Base-by-base conservation (phyloP, 2,113 vertebrate species). In the Epinephelus fuscoguttatus region DNA sequence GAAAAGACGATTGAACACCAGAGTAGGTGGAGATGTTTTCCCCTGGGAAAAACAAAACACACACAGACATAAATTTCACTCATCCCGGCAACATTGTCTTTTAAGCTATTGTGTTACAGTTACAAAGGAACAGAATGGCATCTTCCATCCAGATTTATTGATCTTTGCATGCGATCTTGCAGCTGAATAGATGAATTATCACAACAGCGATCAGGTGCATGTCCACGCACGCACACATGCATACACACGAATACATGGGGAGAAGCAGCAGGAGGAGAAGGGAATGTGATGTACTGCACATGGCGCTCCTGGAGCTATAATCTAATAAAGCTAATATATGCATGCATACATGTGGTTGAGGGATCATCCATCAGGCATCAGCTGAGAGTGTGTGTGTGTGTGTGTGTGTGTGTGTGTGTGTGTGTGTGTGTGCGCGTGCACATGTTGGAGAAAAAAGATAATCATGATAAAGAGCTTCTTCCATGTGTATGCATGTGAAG, bases 1-100 rank as follows among this genome's bases (percentile, higher is more conserved):
- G 91, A 97, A 99, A 94, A 98, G 97, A 37, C 96, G 96, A 0
- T 95, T 93, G 73, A 99, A 96, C 72, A 96, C 94, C 92, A 98
- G 82, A 64, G 94, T 93, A 57, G 96, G 94, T 55, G 96, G 92
- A 77, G 95, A 85, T 37, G 95, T 71, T 88, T 97, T 97, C 79
- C 91, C 94, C 98, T 99, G 91, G 27, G 90, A 79, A 86, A 77
- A 70, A 50, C 25, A 84, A 75, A 80, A 52, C 13, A 27, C 7
- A 53, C 62, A 37, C 15, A 84, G 12, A 74, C 17, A 70, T 68
- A 55, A 86, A 66, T 66, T 71, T 25, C 6, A 87, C 30, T 75
- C 17, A 63, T 19, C 47, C 52, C 2, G 23, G n/a, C 23, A 70
- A 62, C 30, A 63, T 17, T n/a, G 33, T 67, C n/a, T 64, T 56